Conservation (phyloP, 1,140 invertebrate genomes). For the Coelopa frigida region DNA sequence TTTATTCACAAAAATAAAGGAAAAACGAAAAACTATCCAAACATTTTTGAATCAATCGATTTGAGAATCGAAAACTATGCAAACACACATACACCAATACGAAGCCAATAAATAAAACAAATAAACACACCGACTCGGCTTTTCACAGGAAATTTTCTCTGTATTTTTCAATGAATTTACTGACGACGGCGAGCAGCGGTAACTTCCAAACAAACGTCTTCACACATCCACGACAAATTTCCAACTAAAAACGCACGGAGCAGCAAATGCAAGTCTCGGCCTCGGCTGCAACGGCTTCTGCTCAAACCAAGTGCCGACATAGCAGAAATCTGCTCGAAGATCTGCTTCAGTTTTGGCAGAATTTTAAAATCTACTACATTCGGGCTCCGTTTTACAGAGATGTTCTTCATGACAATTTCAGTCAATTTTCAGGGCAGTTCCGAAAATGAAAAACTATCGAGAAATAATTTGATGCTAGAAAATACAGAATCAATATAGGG, state of each 20-base stretch:
- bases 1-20: too few relatives aligned
- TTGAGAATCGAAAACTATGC: too few relatives aligned
- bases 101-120: not conserved
- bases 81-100: not conserved
- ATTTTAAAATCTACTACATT: not conserved
- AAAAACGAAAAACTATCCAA: too few relatives aligned
- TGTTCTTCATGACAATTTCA: slow-evolving; percentile 5
- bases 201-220: not conserved
- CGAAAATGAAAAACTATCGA: too few relatives aligned
- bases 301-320: not conserved
- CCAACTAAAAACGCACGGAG: not conserved
- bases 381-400: not conserved
- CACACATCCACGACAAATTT: slow-evolving; percentile 4
- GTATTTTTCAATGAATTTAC: not conserved
- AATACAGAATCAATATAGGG: too few relatives aligned
- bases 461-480: too few relatives aligned
- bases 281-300: not conserved
- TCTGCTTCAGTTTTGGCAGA: not conserved
- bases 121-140: not conserved
- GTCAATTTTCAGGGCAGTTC: slow-evolving; percentile 7
- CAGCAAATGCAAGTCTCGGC: not conserved
- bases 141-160: not conserved
- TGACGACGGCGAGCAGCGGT: not conserved
- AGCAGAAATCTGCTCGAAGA: not conserved
- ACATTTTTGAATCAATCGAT: too few relatives aligned